Conservation (phyloP, 2,797 vertebrate species). For the Enteromius paludinosus region DNA sequence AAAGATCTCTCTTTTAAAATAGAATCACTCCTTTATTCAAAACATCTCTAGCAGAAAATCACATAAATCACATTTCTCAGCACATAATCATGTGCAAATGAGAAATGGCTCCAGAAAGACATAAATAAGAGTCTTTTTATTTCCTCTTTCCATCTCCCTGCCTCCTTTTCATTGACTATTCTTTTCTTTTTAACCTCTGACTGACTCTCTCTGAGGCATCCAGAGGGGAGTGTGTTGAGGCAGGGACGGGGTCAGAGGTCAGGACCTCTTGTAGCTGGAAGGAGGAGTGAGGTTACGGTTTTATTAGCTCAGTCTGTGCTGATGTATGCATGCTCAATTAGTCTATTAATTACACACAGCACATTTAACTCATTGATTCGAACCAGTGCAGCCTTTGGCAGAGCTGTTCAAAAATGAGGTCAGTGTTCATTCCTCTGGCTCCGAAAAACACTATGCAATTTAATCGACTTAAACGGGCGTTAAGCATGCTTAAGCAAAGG, state of each 20-base stretch:
- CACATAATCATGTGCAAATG: conserved; percentile 31
- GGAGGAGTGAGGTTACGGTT: conserved; percentile 19
- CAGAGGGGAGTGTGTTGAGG: conserved; percentile 17
- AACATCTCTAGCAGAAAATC: conserved; percentile 30
- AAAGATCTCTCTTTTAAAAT: conserved; percentile 13
- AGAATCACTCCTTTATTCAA: conserved; percentile 38
- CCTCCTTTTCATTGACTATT: conserved; percentile 1
- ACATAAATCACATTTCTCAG: conserved; percentile 18
- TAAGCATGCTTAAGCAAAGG: not conserved
- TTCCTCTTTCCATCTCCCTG: conserved; percentile 10
- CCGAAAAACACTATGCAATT: conserved; percentile 20
- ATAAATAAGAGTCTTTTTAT: conserved; percentile 27
- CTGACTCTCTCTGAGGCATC: not conserved
- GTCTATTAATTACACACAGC: conserved; percentile 21
- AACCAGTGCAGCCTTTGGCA: conserved; percentile 17
- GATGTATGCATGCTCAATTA: conserved; percentile 2
- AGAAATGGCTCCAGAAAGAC: conserved; percentile 27
- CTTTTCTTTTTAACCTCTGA: conserved; percentile 8
- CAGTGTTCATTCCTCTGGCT: conserved; percentile 18
- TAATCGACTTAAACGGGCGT: not conserved
- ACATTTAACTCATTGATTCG: not conserved
- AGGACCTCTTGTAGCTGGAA: conserved; percentile 2
- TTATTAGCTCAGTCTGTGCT: conserved; percentile 25
- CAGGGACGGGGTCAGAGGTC: conserved; percentile 24
- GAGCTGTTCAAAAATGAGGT: not conserved